Conservation (phyloP, 2,888 invertebrate species). For the Spatulosminthurus flaviceps region DNA sequence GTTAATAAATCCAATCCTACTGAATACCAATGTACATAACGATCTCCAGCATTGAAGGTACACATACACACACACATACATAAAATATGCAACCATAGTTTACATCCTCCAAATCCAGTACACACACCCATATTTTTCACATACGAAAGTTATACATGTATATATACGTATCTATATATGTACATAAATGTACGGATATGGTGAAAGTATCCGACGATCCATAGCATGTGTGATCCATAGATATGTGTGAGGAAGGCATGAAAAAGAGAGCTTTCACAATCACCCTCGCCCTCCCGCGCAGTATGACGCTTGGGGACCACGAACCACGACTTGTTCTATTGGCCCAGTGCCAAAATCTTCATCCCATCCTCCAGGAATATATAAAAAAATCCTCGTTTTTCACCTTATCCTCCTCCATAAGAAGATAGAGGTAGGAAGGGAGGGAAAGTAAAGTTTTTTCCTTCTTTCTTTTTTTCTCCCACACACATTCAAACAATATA, state of each 20-base stretch:
- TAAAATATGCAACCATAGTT: background rate
- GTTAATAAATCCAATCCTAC: slow-evolving; percentile 10
- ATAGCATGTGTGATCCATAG: background rate
- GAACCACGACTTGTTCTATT: slow-evolving; percentile 42
- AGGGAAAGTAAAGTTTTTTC: background rate
- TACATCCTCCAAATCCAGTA: no score
- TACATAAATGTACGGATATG: background rate
- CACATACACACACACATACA: background rate
- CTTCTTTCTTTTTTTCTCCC: background rate
- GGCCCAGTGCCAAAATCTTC: slow-evolving; percentile 44
- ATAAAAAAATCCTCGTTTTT: background rate
- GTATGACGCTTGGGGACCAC: slow-evolving; percentile 42
- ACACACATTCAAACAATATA: background rate
- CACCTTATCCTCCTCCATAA: background rate
- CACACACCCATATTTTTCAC: background rate
- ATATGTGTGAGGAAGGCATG: background rate
- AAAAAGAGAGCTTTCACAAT: slow-evolving; percentile 15
- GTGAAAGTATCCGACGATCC: no score
- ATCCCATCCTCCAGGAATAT: slow-evolving; percentile 2
- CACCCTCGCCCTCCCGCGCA: slow-evolving; percentile 41
- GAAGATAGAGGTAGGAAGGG: background rate
- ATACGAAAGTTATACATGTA: background rate
- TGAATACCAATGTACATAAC: background rate
- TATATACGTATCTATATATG: background rate
- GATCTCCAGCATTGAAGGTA: background rate